A percentile compares a stretch with the other conserved stretches of the same genome.
Evolutionary conservation across 2,797 vertebrate genomes (phyloP).

Genomic region (Pipistrellus pipistrellus): DNA sequence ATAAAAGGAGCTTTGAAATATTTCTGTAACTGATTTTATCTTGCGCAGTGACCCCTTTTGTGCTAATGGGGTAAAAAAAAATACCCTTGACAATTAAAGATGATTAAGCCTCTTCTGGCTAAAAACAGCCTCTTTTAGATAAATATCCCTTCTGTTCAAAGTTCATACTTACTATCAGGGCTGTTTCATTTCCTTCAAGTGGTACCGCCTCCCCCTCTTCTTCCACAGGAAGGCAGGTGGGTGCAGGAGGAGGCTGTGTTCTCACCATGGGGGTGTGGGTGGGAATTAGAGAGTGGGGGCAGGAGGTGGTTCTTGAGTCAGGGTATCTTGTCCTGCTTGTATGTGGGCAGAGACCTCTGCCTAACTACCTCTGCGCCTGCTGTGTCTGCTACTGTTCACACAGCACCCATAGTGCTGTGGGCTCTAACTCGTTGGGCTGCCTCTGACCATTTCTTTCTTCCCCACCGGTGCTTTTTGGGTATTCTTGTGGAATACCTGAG

Average conservation of each 20-base stretch:
- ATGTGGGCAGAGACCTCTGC: not conserved
- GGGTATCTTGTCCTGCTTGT: not conserved
- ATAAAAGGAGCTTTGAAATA: slow-evolving; percentile 45
- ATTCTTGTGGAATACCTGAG: not conserved
- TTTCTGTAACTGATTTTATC: slow-evolving; percentile 53
- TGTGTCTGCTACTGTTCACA: not conserved
- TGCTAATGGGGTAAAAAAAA: not conserved
- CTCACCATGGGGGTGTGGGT: not conserved
- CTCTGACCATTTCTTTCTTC: not conserved
- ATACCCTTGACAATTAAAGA: not conserved
- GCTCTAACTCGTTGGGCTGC: not conserved
- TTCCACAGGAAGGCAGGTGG: not conserved
- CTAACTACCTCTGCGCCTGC: not conserved
- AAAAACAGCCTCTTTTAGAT: slow-evolving; percentile 1
- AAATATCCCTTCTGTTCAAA: slow-evolving; percentile 8
- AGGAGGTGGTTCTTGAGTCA: not conserved
- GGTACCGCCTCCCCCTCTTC: not conserved
- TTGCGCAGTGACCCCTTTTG: not conserved
- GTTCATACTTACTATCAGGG: not conserved
- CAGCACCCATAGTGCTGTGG: too few species aligned
- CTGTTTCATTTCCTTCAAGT: not conserved
- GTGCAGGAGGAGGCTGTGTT: not conserved
- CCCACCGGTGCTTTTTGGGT: not conserved
- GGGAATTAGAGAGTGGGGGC: not conserved
- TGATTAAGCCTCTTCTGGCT: slow-evolving; percentile 26